Conservation (phyloP, 1,140 invertebrate genomes). For the Bombus fervidus region DNA sequence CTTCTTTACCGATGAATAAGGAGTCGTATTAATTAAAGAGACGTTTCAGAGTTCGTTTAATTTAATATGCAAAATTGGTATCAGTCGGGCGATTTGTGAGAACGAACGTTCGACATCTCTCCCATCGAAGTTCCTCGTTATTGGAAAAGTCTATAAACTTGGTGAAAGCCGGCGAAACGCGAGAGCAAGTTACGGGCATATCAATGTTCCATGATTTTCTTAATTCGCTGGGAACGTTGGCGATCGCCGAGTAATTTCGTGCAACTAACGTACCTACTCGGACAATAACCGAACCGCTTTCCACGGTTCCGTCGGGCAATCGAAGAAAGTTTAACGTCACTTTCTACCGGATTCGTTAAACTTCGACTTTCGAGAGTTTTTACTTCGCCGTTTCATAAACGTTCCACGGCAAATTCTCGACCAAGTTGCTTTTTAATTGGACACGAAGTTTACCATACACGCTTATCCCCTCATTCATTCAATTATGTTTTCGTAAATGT, state of each 20-base stretch:
- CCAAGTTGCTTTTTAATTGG: conserved; percentile 6
- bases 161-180: neutral
- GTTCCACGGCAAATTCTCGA: neutral
- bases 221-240: conserved; percentile 19
- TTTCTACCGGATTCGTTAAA: neutral
- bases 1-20: neutral
- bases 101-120: neutral
- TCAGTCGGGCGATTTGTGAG: neutral
- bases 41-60: neutral
- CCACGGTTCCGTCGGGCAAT: neutral
- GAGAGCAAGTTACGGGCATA: conserved; percentile 11
- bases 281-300: conserved; percentile 2
- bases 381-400: neutral
- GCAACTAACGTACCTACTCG: neutral
- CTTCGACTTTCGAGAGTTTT: conserved; percentile 3
- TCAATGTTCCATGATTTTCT: conserved; percentile 23
- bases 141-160: conserved; percentile 27
- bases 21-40: neutral
- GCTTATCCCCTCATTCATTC: neutral
- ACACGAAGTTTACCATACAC: neutral
- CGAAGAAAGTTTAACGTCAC: neutral
- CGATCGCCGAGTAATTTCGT: neutral
- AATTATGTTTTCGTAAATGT: neutral
- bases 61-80: neutral
- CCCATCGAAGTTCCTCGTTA: conserved; percentile 5